phyloP scores from a whole-genome alignment of 2,797 vertebrate genomes.

The Hapalemur alaotrensis region DNA sequence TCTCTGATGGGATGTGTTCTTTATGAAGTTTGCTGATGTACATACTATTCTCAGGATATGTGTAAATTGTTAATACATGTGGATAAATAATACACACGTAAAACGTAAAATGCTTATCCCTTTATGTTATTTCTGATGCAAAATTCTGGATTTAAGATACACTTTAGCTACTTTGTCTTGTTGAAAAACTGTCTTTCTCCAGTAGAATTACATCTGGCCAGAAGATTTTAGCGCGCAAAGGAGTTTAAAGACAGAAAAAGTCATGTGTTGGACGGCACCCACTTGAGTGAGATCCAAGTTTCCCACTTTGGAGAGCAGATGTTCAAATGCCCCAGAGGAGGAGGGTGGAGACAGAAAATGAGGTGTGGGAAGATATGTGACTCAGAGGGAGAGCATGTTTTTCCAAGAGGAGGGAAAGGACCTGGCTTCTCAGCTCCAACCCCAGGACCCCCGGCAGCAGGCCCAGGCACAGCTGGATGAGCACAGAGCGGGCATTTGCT shows the following conservation, averaged over 20 bases:
- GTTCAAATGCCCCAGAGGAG: slow-evolving; percentile 44
- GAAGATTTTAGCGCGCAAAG: slow-evolving; percentile 26
- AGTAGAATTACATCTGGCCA: neutral
- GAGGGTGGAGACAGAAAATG: slow-evolving; percentile 68
- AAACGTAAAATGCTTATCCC: neutral
- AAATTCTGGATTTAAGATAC: neutral
- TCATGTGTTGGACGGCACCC: neutral
- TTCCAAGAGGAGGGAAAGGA: slow-evolving; percentile 29
- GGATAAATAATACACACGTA: neutral
- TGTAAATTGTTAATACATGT: neutral
- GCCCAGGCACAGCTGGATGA: neutral
- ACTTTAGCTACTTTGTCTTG: neutral
- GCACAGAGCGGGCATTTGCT: neutral
- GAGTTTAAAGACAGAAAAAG: slow-evolving; percentile 16
- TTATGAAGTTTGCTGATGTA: neutral
- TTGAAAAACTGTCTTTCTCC: neutral
- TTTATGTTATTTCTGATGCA: neutral
- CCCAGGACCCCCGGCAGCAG: neutral
- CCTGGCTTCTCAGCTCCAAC: neutral
- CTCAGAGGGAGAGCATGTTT: slow-evolving; percentile 62
- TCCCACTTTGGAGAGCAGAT: slow-evolving; percentile 56
- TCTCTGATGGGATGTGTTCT: neutral
- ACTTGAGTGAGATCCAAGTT: slow-evolving; percentile 43
- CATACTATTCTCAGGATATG: neutral
- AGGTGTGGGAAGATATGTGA: slow-evolving; percentile 66